These are phyloP conservation scores for Ganaspis sp. DNA, from an alignment of 1,140 invertebrate genomes.

Conservation along the genomic window DNA sequence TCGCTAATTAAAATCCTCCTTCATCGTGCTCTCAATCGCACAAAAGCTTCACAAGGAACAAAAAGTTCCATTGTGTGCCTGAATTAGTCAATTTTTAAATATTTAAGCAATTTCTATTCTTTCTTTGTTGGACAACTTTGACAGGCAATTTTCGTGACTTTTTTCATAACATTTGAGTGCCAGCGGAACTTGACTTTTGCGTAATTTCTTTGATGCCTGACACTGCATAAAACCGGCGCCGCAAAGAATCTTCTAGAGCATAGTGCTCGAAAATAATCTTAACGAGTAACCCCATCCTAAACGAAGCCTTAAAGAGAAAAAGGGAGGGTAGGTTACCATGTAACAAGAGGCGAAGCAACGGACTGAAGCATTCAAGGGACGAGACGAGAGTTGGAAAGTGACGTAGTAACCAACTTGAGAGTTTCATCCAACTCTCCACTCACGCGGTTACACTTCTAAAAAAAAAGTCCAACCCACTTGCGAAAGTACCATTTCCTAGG, in stretches of 20 bases:
- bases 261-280: conserved; percentile 59
- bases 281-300: conserved; percentile 70
- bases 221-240: neutral
- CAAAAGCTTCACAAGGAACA: no score
- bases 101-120: neutral
- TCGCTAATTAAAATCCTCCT: neutral
- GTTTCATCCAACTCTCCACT: conserved; percentile 55
- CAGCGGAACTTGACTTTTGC: conserved; percentile 2
- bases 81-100: no score
- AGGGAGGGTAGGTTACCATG: conserved; percentile 62
- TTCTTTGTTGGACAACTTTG: neutral
- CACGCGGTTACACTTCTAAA: conserved; percentile 45
- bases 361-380: conserved; percentile 57
- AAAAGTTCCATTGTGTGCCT: no score
- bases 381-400: conserved; percentile 49
- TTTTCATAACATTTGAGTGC: neutral
- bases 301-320: conserved; percentile 69
- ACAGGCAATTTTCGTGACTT: neutral
- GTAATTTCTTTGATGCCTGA: conserved; percentile 26
- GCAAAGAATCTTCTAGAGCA: conserved; percentile 14
- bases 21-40: neutral
- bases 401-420: conserved; percentile 54
- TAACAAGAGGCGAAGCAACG: conserved; percentile 65
- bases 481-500: conserved; percentile 16
- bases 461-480: neutral